These are phyloP conservation scores for Saguinus imperator DNA, from an alignment of 2,113 vertebrate species.

Conservation along the genomic window DNA sequence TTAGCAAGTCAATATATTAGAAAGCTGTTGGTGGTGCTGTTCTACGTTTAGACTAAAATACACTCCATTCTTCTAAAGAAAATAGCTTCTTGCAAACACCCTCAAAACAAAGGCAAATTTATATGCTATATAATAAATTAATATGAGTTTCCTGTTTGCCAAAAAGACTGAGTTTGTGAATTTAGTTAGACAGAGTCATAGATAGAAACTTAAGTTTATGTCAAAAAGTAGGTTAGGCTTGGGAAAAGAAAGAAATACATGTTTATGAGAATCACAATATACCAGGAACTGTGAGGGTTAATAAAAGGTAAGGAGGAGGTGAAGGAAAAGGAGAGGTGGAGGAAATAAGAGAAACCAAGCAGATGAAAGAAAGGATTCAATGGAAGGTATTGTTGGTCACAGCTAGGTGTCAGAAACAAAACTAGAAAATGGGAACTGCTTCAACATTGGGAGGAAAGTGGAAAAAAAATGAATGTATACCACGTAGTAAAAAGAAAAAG, in stretches of 20 bases:
- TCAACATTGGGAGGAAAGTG: conserved; percentile 81
- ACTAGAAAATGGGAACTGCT: conserved; percentile 83
- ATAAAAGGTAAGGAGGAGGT: conserved; percentile 83
- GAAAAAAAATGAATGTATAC: conserved; percentile 75
- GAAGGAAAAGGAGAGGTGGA: conserved; percentile 80
- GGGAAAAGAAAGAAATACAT: conserved; percentile 67
- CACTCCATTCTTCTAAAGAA: conserved; percentile 58
- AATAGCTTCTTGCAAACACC: conserved; percentile 60
- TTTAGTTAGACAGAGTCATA: conserved; percentile 69
- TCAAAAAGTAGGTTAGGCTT: conserved; percentile 72
- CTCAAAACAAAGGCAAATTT: conserved; percentile 70
- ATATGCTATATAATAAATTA: conserved; percentile 74
- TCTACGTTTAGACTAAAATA: conserved; percentile 55
- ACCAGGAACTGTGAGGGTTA: conserved; percentile 82
- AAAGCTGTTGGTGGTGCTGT: conserved; percentile 22
- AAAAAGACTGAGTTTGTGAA: conserved; percentile 25
- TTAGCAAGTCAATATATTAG: conserved; percentile 61
- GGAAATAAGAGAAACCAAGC: conserved; percentile 80
- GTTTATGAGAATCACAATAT: conserved; percentile 72
- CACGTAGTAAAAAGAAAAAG: conserved; percentile 81
- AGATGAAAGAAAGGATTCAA: conserved; percentile 84
- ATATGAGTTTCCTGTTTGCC: conserved; percentile 72
- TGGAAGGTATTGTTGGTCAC: conserved; percentile 83
- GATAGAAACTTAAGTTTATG: conserved; percentile 67
- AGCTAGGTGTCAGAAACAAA: conserved; percentile 86